These are phyloP conservation scores for Nymphalis io DNA, from an alignment of 1,140 invertebrate genomes.

Conservation along the genomic window DNA sequence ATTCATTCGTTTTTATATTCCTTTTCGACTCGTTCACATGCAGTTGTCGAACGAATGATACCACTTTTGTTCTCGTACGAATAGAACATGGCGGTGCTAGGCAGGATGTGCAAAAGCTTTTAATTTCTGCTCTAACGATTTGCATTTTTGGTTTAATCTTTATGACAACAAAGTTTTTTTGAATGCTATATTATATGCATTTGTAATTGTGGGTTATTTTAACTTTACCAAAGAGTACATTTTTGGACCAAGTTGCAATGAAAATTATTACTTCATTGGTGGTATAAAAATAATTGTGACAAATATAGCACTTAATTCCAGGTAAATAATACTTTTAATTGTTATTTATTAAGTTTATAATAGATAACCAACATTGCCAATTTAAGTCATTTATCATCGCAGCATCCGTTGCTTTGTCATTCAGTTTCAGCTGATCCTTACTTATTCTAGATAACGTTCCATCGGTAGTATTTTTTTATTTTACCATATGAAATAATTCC, in stretches of 20 bases:
- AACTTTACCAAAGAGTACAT: slow-evolving; percentile 38
- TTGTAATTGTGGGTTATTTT: slow-evolving; percentile 34
- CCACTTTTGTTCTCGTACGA: slow-evolving; percentile 53
- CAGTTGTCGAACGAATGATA: slow-evolving; percentile 34
- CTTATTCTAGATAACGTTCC: slow-evolving; percentile 55
- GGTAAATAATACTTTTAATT: slow-evolving; percentile 67
- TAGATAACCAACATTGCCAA: background rate
- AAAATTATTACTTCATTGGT: slow-evolving; percentile 77
- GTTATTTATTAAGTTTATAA: slow-evolving; percentile 36
- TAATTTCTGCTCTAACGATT: slow-evolving; percentile 69
- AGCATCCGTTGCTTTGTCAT: slow-evolving; percentile 41
- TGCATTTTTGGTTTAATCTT: slow-evolving; percentile 47
- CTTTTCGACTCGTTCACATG: slow-evolving; percentile 23
- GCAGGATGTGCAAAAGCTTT: slow-evolving; percentile 75
- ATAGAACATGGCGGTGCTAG: slow-evolving; percentile 78
- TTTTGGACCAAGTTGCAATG: slow-evolving; percentile 68
- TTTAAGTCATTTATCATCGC: slow-evolving; percentile 32
- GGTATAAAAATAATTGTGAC: slow-evolving; percentile 81
- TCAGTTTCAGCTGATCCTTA: slow-evolving; percentile 45
- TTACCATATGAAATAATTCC: background rate
- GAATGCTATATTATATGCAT: slow-evolving; percentile 24
- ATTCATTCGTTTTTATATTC: slow-evolving; percentile 21
- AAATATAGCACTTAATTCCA: slow-evolving; percentile 74
- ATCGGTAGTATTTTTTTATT: slow-evolving; percentile 54
- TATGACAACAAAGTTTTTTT: slow-evolving; percentile 31